phyloP scores from a whole-genome alignment of 2,113 vertebrate species.

The Silurus meridionalis region DNA sequence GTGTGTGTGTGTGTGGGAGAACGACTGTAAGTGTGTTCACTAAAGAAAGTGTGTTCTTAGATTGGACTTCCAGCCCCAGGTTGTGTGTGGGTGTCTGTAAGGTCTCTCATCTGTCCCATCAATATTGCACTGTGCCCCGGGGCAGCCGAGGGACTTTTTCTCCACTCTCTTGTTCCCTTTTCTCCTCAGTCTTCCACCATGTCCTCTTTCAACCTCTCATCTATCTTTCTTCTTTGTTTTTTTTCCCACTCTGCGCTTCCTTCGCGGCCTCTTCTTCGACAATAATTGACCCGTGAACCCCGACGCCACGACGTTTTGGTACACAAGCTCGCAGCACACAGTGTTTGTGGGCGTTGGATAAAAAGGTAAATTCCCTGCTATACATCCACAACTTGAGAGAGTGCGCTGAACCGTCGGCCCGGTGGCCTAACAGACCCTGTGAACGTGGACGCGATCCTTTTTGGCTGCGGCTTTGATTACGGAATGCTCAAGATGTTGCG shows the following conservation, averaged over 20 bases:
- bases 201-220: conserved; percentile 38
- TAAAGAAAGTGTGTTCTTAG: conserved; percentile 38
- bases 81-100: conserved; percentile 49
- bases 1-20: not conserved
- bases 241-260: not conserved
- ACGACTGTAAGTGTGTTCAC: conserved; percentile 10
- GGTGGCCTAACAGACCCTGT: not conserved
- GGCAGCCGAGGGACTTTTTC: conserved; percentile 47
- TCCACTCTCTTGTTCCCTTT: conserved; percentile 26
- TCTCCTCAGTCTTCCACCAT: conserved; percentile 34
- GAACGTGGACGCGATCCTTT: not conserved
- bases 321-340: not conserved
- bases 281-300: not conserved
- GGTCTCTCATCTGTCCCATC: conserved; percentile 57
- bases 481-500: conserved; percentile 6
- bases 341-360: not conserved
- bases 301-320: not conserved
- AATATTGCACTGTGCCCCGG: conserved; percentile 54
- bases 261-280: not conserved
- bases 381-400: not conserved
- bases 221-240: conserved; percentile 24
- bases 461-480: conserved; percentile 38
- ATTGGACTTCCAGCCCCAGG: conserved; percentile 42
- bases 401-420: not conserved
- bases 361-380: not conserved